phyloP scores from a whole-genome alignment of 2,113 vertebrate genomes.

The Sitta europaea region DNA sequence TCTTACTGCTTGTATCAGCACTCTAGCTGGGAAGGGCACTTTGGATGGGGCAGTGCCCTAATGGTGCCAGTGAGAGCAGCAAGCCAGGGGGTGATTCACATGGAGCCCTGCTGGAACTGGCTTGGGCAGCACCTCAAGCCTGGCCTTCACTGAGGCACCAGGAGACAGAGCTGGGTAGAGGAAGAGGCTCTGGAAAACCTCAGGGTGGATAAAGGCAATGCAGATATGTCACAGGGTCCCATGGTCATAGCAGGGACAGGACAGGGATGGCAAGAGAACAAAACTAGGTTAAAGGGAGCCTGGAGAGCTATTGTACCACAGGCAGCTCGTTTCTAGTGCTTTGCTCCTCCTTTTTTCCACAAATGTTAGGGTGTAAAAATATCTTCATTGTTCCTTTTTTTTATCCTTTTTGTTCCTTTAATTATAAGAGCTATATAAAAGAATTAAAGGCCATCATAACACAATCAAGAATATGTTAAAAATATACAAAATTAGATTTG shows the following conservation, averaged over 20 bases:
- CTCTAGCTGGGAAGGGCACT: neutral
- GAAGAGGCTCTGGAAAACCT: neutral
- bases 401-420: neutral
- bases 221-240: accelerated
- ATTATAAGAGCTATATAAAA: neutral
- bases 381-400: neutral
- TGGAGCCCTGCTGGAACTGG: neutral
- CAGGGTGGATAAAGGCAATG: neutral
- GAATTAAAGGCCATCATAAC: neutral
- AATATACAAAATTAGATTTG: neutral
- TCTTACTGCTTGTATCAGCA: neutral
- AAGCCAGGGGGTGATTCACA: accelerated
- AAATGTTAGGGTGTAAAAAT: neutral
- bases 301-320: neutral
- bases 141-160: accelerated
- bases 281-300: neutral
- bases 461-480: neutral
- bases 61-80: accelerated
- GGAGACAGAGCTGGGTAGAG: neutral
- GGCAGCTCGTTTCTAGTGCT: neutral
- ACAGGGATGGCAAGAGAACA: neutral
- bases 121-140: accelerated
- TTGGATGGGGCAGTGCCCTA: too few relatives aligned
- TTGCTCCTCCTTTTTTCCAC: neutral
- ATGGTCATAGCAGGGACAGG: accelerated